Conservation (phyloP, 2,113 vertebrate genomes). For the Esox niger region DNA sequence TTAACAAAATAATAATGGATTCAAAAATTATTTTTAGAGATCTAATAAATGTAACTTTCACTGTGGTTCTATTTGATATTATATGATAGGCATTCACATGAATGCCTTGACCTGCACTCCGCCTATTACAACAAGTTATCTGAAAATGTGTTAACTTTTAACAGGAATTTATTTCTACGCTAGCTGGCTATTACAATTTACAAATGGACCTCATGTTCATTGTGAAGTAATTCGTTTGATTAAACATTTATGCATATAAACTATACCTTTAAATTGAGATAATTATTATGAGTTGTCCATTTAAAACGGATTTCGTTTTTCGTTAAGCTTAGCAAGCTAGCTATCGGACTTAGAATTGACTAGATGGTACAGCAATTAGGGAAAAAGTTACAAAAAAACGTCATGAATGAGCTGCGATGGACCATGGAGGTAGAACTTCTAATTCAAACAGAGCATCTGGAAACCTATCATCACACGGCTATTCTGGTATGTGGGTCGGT, state of each 20-base stretch:
- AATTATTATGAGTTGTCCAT: background rate
- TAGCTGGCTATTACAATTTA: background rate
- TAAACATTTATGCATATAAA: no score
- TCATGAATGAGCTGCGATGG: conserved; percentile 1
- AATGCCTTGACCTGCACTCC: background rate
- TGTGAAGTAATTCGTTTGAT: no score
- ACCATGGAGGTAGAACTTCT: background rate
- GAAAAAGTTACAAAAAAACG: background rate
- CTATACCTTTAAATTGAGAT: no score
- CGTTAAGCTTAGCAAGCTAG: background rate
- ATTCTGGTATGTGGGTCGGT: background rate
- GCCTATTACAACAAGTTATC: background rate
- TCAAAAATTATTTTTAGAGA: background rate
- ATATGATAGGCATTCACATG: conserved; percentile 4
- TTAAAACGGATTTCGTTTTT: background rate
- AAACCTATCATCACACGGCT: background rate
- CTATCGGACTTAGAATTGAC: no score
- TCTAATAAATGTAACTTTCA: background rate
- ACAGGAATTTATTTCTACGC: background rate
- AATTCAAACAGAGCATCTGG: conserved; percentile 1
- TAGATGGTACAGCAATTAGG: no score
- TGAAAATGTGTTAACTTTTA: background rate
- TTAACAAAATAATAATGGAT: background rate
- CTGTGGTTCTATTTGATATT: background rate
- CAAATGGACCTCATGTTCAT: background rate